Base-by-base conservation (phyloP, 2,797 vertebrate species). In the Amblyopsis hoosieri region DNA sequence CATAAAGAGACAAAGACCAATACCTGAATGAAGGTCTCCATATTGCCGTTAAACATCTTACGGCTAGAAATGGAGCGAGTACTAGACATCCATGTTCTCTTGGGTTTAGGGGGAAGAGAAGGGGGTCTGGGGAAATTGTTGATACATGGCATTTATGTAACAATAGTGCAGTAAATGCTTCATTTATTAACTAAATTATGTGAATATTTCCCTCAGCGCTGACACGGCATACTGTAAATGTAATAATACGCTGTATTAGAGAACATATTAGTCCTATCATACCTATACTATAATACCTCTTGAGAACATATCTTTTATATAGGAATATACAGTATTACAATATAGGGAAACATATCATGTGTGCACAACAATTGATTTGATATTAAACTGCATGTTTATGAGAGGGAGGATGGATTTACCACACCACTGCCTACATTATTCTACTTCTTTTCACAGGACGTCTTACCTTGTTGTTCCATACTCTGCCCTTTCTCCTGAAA, bases 11-110 rank as follows among this genome's bases (percentile, higher is more conserved):
- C 88, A 87, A 73, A 85, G 75, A 79, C 86, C 63, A 55, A 92
- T 97, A 96, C 96, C 96, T 98, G 93, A 89, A 98, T 97, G 93
- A 97, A 97, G 14, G 94, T 89, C 94, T 96, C 95, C 96, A 98
- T 95, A 95, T 96, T 95, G 93, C 95, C 95, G 86, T 95, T 96
- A 98, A 98, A 98, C 91, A 98, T 95, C 87, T 95, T 96, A 96
- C 91, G 94, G 90, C 92, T 95, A 96, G 94, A 96, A 85, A 94
- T 83, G 92, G 95, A 95, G 83, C 93, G 94, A 92, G 95, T 95
- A 92, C 95, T 95, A 96, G 91, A 93, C 94, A 94, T 96, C 95
- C 92, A 93, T 92, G 95, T 95, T 97, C 95, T 95, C 95, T 94
- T 94, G 91, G 95, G 95, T 87, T 97, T 98, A 94, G 95, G 95